These are phyloP conservation scores for Phylloscopus trochiloides DNA, from an alignment of 2,113 vertebrate species.

Conservation along the genomic window DNA sequence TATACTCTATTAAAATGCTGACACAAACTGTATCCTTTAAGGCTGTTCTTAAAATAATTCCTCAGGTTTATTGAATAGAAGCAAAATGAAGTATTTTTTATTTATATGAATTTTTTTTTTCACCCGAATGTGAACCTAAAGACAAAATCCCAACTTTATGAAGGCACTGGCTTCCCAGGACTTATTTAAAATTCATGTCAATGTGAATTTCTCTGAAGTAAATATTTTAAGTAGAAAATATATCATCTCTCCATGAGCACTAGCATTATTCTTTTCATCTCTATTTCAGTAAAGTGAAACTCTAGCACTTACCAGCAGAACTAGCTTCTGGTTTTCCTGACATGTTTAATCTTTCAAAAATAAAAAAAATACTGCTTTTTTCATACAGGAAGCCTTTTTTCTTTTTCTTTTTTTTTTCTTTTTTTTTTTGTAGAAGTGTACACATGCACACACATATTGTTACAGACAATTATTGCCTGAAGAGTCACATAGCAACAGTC, in stretches of 20 bases:
- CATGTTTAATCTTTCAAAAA: not conserved
- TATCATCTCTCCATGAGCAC: not conserved
- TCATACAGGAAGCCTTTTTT: not conserved
- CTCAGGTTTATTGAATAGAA: not conserved
- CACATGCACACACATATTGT: not conserved
- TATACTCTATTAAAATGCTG: not conserved
- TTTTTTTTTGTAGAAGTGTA: not conserved
- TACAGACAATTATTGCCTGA: constrained; percentile 11
- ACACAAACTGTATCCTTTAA: not conserved
- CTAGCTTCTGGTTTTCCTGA: not conserved
- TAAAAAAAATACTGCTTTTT: not conserved
- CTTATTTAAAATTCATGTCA: not conserved
- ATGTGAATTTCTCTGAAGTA: not conserved
- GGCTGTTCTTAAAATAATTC: not conserved
- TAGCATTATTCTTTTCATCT: not conserved
- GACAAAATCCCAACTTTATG: not conserved
- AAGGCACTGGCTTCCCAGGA: not conserved
- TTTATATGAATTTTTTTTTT: not conserved
- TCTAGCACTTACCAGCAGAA: not conserved
- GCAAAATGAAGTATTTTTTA: not conserved
- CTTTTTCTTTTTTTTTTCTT: fast-evolving
- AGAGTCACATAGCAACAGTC: constrained; percentile 3
- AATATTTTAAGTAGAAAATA: not conserved
- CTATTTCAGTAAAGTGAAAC: not conserved
- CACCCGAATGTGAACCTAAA: not conserved